These are phyloP conservation scores for Helarctos malayanus DNA, from an alignment of 2,797 vertebrate species.

Conservation along the genomic window DNA sequence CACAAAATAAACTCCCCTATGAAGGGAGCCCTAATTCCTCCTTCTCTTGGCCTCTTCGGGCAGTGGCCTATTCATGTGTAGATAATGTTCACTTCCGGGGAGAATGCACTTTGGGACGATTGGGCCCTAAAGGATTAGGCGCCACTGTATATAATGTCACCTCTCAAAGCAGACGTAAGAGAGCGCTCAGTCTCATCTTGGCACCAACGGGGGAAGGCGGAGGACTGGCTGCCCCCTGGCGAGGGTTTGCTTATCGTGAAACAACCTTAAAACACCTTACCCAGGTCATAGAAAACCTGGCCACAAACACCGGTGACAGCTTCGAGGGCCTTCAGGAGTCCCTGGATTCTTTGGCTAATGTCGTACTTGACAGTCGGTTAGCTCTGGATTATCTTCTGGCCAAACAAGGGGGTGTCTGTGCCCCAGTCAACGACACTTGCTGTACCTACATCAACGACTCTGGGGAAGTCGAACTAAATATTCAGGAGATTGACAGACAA, in stretches of 20 bases:
- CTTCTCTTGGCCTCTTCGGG: neutral
- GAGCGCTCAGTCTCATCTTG: neutral
- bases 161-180: neutral
- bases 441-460: neutral
- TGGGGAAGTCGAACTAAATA: neutral
- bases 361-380: neutral
- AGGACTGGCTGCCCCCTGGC: neutral
- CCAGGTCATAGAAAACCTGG: neutral
- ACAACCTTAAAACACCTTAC: neutral
- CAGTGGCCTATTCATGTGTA: neutral
- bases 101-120: neutral
- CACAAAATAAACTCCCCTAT: neutral
- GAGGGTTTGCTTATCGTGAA: neutral
- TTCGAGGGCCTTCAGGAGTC: neutral
- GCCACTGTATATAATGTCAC: neutral
- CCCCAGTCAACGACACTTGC: neutral
- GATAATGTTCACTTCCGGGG: neutral
- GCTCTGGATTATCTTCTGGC: neutral
- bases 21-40: neutral
- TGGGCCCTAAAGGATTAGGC: neutral
- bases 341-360: neutral
- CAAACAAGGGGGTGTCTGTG: neutral
- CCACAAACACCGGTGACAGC: neutral
- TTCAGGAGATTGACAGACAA: neutral
- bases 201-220: neutral